Base-by-base conservation (phyloP, 1,140 invertebrate species). In the Platorchestia sp. region DNA sequence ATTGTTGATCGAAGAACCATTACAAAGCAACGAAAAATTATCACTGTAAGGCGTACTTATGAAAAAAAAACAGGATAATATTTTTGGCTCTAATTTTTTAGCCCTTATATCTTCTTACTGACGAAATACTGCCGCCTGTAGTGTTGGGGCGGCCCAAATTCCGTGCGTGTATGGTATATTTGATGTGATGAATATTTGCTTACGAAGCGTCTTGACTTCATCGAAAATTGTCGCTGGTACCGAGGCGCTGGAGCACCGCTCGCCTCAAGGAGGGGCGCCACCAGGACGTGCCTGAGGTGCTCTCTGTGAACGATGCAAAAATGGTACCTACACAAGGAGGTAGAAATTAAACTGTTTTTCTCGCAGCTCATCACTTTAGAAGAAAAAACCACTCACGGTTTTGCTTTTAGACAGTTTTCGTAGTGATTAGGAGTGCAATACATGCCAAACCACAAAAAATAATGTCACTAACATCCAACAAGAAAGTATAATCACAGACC, bases 151-250 rank as follows among this genome's bases (percentile, higher is more conserved):
- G 87, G 44, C 87, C 87, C 59, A 75, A 75, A 75, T 75, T 10
- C 27, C 7, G 27, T 19, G 59, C 59, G 87, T 90, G 87, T 90
- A 42, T 45, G 22, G 87, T 90, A 41, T 36, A 90, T 42, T 90
- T 90, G 16, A 90, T 42, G 87, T 43, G 3, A 0, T 6, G 44
- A 44, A 90, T 90, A 90, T 90, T 42, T 90, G 87, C 87, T 90
- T 90, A 90, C 87, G 87, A 42, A 90, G 87, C 87, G 36, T 14
- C 87, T 90, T 41, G 42, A 90, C 87, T 90, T 41, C 42, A 90
- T 90, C 87, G 87, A 90, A 90, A 42, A 90, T 90, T 90, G 41
- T 42, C 10, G 59, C 14, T 27, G 59, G 59, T 27, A 36, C 59
- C 59, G 59, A 3, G 27, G 59, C 10, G 1, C 14, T 51, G 59